Conservation (phyloP, 92 coral and sea anemone species). For the Zoanthus gigantus region DNA sequence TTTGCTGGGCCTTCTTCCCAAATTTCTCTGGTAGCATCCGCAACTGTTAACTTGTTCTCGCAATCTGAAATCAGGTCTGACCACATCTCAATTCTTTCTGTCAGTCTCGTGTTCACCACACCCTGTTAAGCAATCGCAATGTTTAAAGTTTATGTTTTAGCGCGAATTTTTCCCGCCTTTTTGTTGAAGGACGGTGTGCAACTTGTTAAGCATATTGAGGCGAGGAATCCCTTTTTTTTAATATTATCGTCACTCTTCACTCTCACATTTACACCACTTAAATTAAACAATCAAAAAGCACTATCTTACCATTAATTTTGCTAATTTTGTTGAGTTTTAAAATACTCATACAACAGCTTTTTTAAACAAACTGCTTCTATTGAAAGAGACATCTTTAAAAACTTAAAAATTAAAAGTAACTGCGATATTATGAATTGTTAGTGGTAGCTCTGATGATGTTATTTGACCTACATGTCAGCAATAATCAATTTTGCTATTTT, state of each 20-base stretch:
- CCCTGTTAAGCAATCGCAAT: not conserved
- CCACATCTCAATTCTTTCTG: constrained; percentile 73
- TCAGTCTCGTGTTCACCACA: constrained; percentile 51
- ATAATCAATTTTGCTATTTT: too few relatives aligned
- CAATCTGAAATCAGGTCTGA: constrained; percentile 70
- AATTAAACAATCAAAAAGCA: not conserved
- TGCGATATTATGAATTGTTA: too few relatives aligned
- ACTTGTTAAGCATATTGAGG: not conserved
- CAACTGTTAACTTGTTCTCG: constrained; percentile 77
- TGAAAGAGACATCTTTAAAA: too few relatives aligned
- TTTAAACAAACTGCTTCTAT: too few relatives aligned
- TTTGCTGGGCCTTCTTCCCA: constrained; percentile 93
- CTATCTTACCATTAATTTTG: constrained; percentile 76
- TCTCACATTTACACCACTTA: not conserved
- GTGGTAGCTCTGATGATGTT: too few relatives aligned
- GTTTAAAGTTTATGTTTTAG: not conserved
- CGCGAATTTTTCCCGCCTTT: not conserved
- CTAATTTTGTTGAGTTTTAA: not conserved
- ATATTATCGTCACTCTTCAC: too few relatives aligned
- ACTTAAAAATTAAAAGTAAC: too few relatives aligned
- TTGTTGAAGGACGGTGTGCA: not conserved
- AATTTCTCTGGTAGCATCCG: constrained; percentile 82
- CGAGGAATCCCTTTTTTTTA: not conserved
- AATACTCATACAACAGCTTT: too few relatives aligned
- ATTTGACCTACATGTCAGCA: too few relatives aligned